Evolutionary conservation across 2,888 invertebrate genomes (phyloP), one percentile per base, ranked within the genome.

Genomic region (Tenthredo notha): DNA sequence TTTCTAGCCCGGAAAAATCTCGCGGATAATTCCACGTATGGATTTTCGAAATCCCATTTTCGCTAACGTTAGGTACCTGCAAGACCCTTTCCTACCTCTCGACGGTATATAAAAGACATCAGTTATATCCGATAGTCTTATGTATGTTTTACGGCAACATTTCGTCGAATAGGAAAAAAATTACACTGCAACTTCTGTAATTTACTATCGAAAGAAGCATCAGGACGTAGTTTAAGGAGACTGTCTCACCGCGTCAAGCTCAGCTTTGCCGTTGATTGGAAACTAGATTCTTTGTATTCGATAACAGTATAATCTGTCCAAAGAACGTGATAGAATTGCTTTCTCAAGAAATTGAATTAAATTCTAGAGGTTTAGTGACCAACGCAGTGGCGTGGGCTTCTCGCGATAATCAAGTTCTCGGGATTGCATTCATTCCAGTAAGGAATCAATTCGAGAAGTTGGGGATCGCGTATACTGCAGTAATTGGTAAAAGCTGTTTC

Each of bases 31-130:
- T 74, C 21, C 40, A 21, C 72, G 21, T 43, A 43, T 74, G 72
- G 72, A 74, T 74, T 74, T 74, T 43, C 72, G 21, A 43, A 43
- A 74, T 74, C 21, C 40, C 43, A 74, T 74, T 74, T 74, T 43
- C 72, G 40, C 72, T 12, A 2, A 25, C 43, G 40, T 74, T 70
- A 43, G n/a, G 10, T 67, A 33, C 12, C 67, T 33, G 29, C 67
- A 67, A 33, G 33, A 67, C 12, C 12, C 33, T 33, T 7, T 33
- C 67, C 61, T 18, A 29, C 61, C 61, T 21, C 21, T 25, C 12
- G 4, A 12, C 61, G 5, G 25, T 61, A 12, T 12, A 61, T 9
- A 61, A 61, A 25, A 61, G 10, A 25, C 61, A 21, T 61, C 61
- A 2, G 61, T 25, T 10, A 25, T 25, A 61, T 61, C 61, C 61